These are phyloP conservation scores for Cyclopterus lumpus DNA, from an alignment of 2,797 vertebrate genomes.

Conservation along the genomic window DNA sequence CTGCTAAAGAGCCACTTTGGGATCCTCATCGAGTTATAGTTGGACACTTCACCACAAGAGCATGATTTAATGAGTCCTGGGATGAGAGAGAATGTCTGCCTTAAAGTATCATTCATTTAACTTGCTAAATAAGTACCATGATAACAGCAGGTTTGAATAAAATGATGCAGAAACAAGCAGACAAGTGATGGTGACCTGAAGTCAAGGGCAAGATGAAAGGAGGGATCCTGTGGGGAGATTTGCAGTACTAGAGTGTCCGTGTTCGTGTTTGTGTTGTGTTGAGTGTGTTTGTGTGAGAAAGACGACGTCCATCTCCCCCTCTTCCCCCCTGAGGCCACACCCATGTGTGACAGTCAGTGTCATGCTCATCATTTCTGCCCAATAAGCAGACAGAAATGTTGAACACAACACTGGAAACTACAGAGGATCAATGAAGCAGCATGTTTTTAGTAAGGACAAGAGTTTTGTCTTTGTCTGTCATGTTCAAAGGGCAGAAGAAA, in stretches of 20 bases:
- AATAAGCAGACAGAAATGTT: conserved; percentile 69
- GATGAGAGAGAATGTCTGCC: conserved; percentile 10
- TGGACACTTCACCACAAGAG: conserved; percentile 4
- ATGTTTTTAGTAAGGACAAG: neutral
- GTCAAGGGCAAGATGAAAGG: conserved; percentile 47
- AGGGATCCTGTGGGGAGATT: neutral
- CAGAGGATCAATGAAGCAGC: neutral
- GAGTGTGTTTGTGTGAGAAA: neutral
- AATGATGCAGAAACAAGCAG: conserved; percentile 19
- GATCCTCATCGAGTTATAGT: conserved; percentile 13
- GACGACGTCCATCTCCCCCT: neutral
- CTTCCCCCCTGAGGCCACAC: conserved; percentile 47
- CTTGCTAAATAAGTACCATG: neutral
- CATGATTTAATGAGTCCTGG: conserved; percentile 27
- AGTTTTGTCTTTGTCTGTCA: neutral
- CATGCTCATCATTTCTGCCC: conserved; percentile 67
- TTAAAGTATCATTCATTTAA: conserved; percentile 31
- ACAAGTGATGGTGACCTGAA: conserved; percentile 37
- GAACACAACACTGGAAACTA: conserved; percentile 24
- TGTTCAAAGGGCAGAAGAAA: conserved; percentile 9
- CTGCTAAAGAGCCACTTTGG: neutral
- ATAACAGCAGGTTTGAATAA: conserved; percentile 6
- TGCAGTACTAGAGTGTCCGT: conserved; percentile 8
- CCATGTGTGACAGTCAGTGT: conserved; percentile 72
- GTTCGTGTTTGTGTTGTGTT: conserved; percentile 5